phyloP scores from a whole-genome alignment of 2,888 invertebrate species.

The Eupithecia insigniata region DNA sequence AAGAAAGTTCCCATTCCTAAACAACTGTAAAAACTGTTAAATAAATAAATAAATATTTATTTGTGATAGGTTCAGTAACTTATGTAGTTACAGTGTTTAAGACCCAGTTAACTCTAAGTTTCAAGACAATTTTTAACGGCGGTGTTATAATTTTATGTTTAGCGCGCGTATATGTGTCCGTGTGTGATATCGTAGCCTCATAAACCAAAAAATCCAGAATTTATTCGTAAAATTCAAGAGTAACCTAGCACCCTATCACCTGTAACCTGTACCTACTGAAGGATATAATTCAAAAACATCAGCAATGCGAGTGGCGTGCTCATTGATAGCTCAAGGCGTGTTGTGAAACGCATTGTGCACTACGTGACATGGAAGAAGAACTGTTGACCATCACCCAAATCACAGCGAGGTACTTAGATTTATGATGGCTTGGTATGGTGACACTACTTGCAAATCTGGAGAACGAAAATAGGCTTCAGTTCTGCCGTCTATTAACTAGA shows the following conservation, averaged over 20 bases:
- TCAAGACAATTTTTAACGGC: too few relatives aligned
- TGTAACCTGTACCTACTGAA: too few relatives aligned
- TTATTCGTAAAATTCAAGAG: neutral
- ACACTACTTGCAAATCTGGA: neutral
- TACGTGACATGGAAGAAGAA: conserved; percentile 31
- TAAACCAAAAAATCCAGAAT: neutral
- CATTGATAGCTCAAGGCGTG: conserved; percentile 32
- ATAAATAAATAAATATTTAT: too few relatives aligned
- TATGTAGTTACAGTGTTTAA: too few relatives aligned
- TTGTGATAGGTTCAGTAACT: too few relatives aligned
- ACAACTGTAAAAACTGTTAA: too few relatives aligned
- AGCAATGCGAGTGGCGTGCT: conserved; percentile 11
- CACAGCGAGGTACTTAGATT: conserved; percentile 5
- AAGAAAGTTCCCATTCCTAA: too few relatives aligned
- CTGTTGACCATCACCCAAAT: conserved; percentile 36
- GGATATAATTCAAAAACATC: neutral
- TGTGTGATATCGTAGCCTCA: too few relatives aligned
- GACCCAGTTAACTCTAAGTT: too few relatives aligned
- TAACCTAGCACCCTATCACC: neutral
- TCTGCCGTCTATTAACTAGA: too few relatives aligned
- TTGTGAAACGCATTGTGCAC: conserved; percentile 28
- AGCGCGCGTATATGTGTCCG: too few relatives aligned
- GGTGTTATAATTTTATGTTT: too few relatives aligned
- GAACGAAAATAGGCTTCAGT: neutral
- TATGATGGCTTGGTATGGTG: neutral